Evolutionary conservation across 2,797 vertebrate genomes (phyloP), one percentile per base, ranked within the genome.

Genomic region (Pelochelys cantorii): DNA sequence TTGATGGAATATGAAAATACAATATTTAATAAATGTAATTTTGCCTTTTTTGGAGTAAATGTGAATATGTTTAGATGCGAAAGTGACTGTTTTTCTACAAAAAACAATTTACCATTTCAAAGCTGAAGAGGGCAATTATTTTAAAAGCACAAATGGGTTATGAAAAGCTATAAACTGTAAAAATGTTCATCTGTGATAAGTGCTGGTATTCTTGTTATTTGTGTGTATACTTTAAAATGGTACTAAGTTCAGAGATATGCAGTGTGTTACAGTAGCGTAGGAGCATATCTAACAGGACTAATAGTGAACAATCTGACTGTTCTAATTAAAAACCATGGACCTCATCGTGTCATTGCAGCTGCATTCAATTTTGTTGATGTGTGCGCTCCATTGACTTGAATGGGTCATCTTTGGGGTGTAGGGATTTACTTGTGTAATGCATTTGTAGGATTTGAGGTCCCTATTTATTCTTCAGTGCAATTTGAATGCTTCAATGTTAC

Each of bases 71-170:
- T 20, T 86, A 74, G 77, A 10, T 79, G 10, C 62, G 54, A 54
- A 59, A 75, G 2, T 0, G 2, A 55, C 81, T 89, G 83, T 89
- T 65, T 90, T 78, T 11, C 12, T 93, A 23, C 52, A 90, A 57
- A 53, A 20, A 11, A 37, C 54, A 78, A 57, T 88, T 86, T 92
- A 34, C 25, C 81, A 94, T 90, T 86, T 88, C 60, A 48, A 77
- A 55, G 14, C 25, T 89, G 9, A 1, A 13, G 0, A 0, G 25
- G 4, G 25, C 31, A 53, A 56, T 53, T 83, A 80, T 91, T 90
- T 83, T 90, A 75, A 94, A 95, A 85, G 56, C 78, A 87, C 48
- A 52, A 52, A 34, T 65, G 65, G 79, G 34, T n/a, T 91, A 59
- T 71, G 5, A 86, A 71, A 92, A 86, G 12, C 60, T 65, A 7